Evolutionary conservation across 2,888 invertebrate species (phyloP), one percentile per base, ranked within the genome.

Genomic region (Melinopterus prodromus): DNA sequence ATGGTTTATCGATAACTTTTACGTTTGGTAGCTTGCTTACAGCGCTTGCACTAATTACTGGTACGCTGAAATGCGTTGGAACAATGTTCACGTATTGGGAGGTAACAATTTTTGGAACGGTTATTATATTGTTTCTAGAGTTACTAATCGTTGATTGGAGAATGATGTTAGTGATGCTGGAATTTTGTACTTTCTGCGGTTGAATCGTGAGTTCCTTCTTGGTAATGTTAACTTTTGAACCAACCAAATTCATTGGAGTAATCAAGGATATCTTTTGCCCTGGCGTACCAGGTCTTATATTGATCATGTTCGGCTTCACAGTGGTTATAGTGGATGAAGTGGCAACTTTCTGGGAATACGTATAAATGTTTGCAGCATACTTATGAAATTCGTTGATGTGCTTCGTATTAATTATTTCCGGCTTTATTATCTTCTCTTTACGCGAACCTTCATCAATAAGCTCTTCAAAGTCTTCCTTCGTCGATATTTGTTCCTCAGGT

Each of bases 381-480:
- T 89, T 89, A 81, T 89, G 89, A 78, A 89, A 88, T 78, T 89
- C 89, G 70, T 86, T 86, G 35, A 88, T 86, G 76, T 87, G 88
- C 82, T 87, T 87, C 2, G 87, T 82, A 70, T 85, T 85, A 12
- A 85, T 83, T 16, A 86, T 80, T 72, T 88, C 88, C 12, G 86
- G 85, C 81, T 89, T 89, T 38, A 87, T 82, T 9, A 88, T 83
- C 80, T 88, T 87, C 70, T 93, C 92, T 81, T 92, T 92, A 0
- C 91, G 90, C 81, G 92, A 91, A 0, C 92, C 92, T 83, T 92
- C 91, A 83, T 93, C 93, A 70, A 93, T 93, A 16, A 93, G 87
- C 82, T 93, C 92, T 84, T 93, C 93, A 84, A 93, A 93, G 86
- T 93, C 93, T 87, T 93, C 93, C 83, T 92, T 92, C 0, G 93